Evolutionary conservation across 2,797 vertebrate species (phyloP).

Genomic region (Falco naumanni): DNA sequence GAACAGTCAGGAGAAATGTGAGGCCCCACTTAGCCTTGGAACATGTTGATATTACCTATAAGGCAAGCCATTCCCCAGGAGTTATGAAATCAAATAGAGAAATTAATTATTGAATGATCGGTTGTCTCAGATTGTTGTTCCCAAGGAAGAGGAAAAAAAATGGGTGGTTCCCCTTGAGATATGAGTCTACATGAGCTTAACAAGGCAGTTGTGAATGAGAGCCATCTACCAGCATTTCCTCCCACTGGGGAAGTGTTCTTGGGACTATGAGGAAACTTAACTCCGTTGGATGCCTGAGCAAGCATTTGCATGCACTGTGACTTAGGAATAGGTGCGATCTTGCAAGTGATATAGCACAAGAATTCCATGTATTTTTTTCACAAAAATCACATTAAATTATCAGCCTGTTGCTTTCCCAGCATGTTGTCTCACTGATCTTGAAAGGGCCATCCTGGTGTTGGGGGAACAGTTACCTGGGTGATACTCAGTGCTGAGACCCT

Average conservation of each 20-base stretch:
- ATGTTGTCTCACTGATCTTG: background rate
- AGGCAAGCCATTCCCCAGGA: background rate
- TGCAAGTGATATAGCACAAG: background rate
- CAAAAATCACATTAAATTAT: slow-evolving; percentile 18
- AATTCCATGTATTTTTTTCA: background rate
- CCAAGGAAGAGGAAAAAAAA: background rate
- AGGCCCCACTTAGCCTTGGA: background rate
- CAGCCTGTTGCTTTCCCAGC: background rate
- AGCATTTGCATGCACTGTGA: background rate
- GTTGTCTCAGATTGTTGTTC: background rate
- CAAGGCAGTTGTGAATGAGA: background rate
- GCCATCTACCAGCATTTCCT: background rate
- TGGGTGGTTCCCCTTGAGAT: background rate
- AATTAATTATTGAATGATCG: background rate
- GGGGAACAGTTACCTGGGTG: background rate
- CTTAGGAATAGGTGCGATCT: background rate
- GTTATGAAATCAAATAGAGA: background rate
- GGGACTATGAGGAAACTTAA: background rate
- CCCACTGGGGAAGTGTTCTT: background rate
- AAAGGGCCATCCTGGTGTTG: background rate
- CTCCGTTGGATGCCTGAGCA: background rate
- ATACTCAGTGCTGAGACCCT: slow-evolving; percentile 14
- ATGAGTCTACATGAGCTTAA: background rate
- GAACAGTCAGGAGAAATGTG: background rate
- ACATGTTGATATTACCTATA: background rate